Evolutionary conservation across 2,797 vertebrate species (phyloP), one percentile per base, ranked within the genome.

Genomic region (Momotus momota): DNA sequence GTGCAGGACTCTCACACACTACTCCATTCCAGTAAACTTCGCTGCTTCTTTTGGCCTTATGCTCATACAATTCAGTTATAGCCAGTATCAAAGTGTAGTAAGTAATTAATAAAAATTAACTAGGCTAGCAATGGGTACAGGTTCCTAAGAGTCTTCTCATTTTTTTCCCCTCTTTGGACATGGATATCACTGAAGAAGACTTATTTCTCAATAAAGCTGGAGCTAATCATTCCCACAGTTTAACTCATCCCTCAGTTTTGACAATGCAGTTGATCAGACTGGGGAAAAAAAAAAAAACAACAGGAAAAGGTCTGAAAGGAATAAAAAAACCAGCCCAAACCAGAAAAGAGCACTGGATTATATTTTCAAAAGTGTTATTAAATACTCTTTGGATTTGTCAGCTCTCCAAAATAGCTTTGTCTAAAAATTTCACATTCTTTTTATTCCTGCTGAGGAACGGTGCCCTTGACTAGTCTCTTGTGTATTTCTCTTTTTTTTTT

Each of bases 341-440:
- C 49, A 16, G 29, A 46, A 61, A 41, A 75, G 6, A 46, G 5
- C 26, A 72, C 14, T 69, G 21, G 14, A 45, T 86, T 91, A 20
- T 7, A 3, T 72, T 94, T 96, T 75, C 26, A 54, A 79, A 94
- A 83, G 14, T 60, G 38, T 67, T 91, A 58, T 60, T 88, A 93
- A 92, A 87, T 82, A 52, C 7, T 83, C 20, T 51, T 81, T 38
- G 20, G 41, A 71, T 94, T 91, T 90, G 43, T 79, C 85, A 94
- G 38, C 14, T 54, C 40, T 84, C 41, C 41, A 75, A 88, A 95
- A 90, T 31, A 91, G 80, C 48, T 83, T 40, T 14, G 18, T 52
- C 71, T 73, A 60, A 93, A 90, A 93, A 78, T 35, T 27, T 54
- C 16, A 0, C 72, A 51, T 86, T 91, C 5, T 65, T 96, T 82